These are phyloP conservation scores for Ancistrus triradiatus DNA, from an alignment of 2,113 vertebrate species.

Conservation along the genomic window DNA sequence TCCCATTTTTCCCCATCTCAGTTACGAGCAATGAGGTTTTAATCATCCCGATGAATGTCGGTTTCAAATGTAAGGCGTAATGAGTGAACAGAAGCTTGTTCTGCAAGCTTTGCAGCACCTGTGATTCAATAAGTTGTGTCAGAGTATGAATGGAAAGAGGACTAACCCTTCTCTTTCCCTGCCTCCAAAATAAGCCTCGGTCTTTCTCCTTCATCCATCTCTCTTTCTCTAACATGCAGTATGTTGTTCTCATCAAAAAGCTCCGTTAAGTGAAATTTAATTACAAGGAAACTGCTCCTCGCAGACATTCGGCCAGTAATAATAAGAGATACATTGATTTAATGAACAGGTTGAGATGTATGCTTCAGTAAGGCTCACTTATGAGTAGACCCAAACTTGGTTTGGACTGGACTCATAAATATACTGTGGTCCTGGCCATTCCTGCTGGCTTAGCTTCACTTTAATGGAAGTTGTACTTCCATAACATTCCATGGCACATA, in stretches of 20 bases:
- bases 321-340: constrained; percentile 51
- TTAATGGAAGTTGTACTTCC: constrained; percentile 15
- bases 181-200: constrained; percentile 31
- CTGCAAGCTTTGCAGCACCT: not conserved
- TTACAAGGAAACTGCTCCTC: constrained; percentile 28
- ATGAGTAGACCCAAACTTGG: constrained; percentile 33
- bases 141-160: constrained; percentile 2
- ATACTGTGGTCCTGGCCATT: constrained; percentile 19
- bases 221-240: no score
- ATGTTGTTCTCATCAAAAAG: constrained; percentile 24
- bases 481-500: constrained; percentile 9
- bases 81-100: not conserved
- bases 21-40: not conserved
- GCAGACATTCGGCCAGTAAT: constrained; percentile 35
- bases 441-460: constrained; percentile 11
- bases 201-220: not conserved
- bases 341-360: constrained; percentile 54
- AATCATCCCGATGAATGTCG: not conserved
- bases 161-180: not conserved
- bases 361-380: constrained; percentile 29
- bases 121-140: constrained; percentile 34
- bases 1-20: no score
- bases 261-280: constrained; percentile 35
- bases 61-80: not conserved
- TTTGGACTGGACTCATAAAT: constrained; percentile 15